Percentiles rank a stretch among this genome's conserved stretches.
phyloP scores from a whole-genome alignment of 2,888 invertebrate genomes.

The Unio pictorum region DNA sequence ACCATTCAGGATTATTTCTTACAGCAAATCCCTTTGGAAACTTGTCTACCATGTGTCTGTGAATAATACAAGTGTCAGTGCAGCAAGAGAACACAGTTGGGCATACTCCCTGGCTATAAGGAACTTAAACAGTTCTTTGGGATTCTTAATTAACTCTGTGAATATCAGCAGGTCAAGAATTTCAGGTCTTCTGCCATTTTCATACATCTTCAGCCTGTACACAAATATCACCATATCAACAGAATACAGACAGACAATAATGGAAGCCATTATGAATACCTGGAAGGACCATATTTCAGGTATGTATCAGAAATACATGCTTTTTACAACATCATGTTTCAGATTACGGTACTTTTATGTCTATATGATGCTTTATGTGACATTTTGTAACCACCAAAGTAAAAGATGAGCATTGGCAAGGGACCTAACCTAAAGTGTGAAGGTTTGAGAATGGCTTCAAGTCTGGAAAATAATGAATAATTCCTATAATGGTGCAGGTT shows the following conservation, averaged over 20 bases:
- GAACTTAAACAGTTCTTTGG: constrained; percentile 14
- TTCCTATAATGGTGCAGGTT: no score
- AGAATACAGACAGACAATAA: constrained; percentile 2
- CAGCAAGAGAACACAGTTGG: constrained; percentile 12
- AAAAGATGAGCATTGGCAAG: no score
- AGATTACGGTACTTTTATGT: no score
- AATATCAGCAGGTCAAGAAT: constrained; percentile 1
- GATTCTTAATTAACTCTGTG: constrained; percentile 16
- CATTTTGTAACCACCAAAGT: no score
- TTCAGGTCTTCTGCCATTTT: no score
- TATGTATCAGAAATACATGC: not conserved
- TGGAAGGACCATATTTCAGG: constrained; percentile 6
- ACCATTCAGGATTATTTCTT: not conserved
- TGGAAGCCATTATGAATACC: constrained; percentile 2
- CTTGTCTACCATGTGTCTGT: constrained; percentile 21
- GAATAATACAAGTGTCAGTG: not conserved
- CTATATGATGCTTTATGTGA: no score
- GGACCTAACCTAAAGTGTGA: no score
- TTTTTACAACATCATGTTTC: not conserved
- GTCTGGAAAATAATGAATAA: no score
- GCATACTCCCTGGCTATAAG: constrained; percentile 16
- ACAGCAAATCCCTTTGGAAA: constrained; percentile 19
- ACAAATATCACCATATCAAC: constrained; percentile 10
- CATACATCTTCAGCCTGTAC: constrained; percentile 20
- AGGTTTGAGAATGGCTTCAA: no score